Conservation (phyloP, 2,797 vertebrate species). For the Pseudocheirus occidentalis region DNA sequence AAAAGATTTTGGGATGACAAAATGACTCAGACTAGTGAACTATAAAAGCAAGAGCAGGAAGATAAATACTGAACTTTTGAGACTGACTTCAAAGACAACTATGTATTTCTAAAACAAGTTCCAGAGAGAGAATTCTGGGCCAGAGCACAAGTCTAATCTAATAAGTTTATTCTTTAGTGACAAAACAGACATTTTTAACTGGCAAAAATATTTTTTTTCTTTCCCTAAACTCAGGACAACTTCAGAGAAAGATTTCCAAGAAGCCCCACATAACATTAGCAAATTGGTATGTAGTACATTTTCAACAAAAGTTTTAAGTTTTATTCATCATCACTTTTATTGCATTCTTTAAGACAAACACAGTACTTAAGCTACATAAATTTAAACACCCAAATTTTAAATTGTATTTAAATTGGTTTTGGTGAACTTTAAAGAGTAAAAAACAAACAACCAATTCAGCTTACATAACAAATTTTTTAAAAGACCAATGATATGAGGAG, state of each 20-base stretch:
- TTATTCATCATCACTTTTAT: slow-evolving; percentile 18
- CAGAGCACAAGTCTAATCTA: slow-evolving; percentile 9
- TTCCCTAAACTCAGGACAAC: not conserved
- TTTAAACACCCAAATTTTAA: not conserved
- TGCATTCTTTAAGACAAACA: slow-evolving; percentile 30
- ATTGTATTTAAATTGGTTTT: not conserved
- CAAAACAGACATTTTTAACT: slow-evolving; percentile 5
- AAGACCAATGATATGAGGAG: not conserved
- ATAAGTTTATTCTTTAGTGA: slow-evolving; percentile 26
- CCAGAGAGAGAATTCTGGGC: not conserved
- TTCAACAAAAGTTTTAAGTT: slow-evolving; percentile 14
- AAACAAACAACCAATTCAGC: too few relatives aligned
- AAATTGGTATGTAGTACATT: slow-evolving; percentile 16
- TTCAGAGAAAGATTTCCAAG: slow-evolving; percentile 1
- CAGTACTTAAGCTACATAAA: slow-evolving; percentile 7
- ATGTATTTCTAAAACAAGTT: slow-evolving; percentile 10
- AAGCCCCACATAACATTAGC: not conserved
- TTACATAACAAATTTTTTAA: not conserved
- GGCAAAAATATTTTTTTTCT: not conserved
- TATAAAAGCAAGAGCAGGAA: not conserved
- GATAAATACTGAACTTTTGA: slow-evolving; percentile 36
- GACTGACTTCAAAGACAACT: slow-evolving; percentile 21
- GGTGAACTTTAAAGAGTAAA: too few relatives aligned
- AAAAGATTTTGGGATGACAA: not conserved
- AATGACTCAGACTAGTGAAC: slow-evolving; percentile 1